Base-by-base conservation (phyloP, 1,140 invertebrate genomes). In the Papilio polyxenes region DNA sequence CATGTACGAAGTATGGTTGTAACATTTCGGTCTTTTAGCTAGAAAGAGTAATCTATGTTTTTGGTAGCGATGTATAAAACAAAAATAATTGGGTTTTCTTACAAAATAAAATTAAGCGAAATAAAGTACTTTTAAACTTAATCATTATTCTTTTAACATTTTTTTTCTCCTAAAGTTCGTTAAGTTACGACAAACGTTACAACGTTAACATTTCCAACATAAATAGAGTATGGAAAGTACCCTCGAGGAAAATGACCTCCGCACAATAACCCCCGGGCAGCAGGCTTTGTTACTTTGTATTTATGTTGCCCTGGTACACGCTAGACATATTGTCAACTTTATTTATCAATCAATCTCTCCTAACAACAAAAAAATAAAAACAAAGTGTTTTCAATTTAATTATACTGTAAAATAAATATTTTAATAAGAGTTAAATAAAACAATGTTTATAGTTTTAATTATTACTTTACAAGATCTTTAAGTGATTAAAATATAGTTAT, bases 231-330 rank as follows among this genome's bases (percentile, higher is more conserved):
- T 72, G 31, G 23, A 48, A 77, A 77, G 49, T 77, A 77, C 75
- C 75, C 48, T 77, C 75, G 75, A 77, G 75, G 48, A 77, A 77
- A 77, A n/a, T 51, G 75, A 49, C 20, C 49, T 77, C 75, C 49
- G 20, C 20, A 72, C 65, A 53, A 77, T 53, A 49, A 9, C 49
- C 49, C 75, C 17, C n/a, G 20, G 48, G 75, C 75, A 51, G 40
- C 72, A 11, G 48, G 11, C 75, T 77, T 77, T 77, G 75, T 77
- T 77, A 13, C 49, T 23, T 10, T 75, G 75, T 77, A 53, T 77
- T 77, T 37, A n/a, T 77, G 75, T 53, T 77, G 11, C 15, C 44
- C 75, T 77, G 48, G 20, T 77, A 77, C 75, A 77, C 10, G 11
- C n/a, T 77, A 7, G 49, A 53, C 48, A 10, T 53, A 53, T 77